Evolutionary conservation across 2,888 invertebrate species (phyloP), one percentile per base, ranked within the genome.

Genomic region (Scaptomyza flava): DNA sequence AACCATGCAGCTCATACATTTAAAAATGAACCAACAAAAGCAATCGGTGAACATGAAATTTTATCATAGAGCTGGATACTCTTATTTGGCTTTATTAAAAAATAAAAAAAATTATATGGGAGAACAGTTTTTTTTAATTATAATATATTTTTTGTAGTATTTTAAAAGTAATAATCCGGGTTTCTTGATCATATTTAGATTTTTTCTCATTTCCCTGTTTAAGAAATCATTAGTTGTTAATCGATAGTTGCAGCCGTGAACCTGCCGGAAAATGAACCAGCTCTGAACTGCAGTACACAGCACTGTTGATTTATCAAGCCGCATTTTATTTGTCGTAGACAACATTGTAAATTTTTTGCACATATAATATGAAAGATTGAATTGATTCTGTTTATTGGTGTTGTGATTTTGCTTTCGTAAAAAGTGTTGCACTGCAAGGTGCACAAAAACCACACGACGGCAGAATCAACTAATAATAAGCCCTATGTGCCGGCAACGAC

Each of bases 271-370:
- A 45, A 2, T 36, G 68, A 73, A 64, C 68, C 42, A 73, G 68
- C 45, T 72, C 54, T n/a, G 12, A 31, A 41, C 6, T 8, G 14
- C 14, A 20, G 23, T 43, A 7, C 7, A 20, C 67, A 72, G 11
- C 72, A 68, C 68, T 56, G 42, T 59, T 58, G 27, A 38, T 41
- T 42, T 50, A 43, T 2, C 43, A 75, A 77, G 68, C 74, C 74
- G 77, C 74, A 68, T 75, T 75, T 61, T 68, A 64, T 77, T 68
- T 73, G 57, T 56, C 68, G 52, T 52, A 66, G 47, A 46, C 36
- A 48, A 36, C 33, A 52, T 62, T 52, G 30, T n/a, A 34, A 47
- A 33, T 41, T 60, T 71, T 47, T 52, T 8, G 9, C 36, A 34
- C 43, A 7, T 8, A 7, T 57, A 66, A 46, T 71, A 71, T 71